phyloP scores from a whole-genome alignment of 2,797 vertebrate species.

The Labeo calbasu region DNA sequence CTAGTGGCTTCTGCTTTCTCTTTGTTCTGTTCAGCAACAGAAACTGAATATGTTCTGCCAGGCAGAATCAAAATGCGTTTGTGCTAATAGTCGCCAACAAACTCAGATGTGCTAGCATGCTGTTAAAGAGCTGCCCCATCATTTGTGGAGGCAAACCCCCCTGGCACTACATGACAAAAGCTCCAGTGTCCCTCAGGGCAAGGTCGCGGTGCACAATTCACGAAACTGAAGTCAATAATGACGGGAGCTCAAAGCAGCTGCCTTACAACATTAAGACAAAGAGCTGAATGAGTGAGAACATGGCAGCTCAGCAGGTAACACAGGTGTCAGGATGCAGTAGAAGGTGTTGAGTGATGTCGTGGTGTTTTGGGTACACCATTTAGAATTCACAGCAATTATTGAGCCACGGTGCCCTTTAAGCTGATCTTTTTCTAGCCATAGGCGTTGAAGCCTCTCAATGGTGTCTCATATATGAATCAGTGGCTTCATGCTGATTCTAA shows the following conservation, averaged over 20 bases:
- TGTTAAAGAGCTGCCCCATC: slow-evolving; percentile 34
- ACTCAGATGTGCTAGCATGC: slow-evolving; percentile 46
- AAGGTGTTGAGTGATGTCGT: slow-evolving; percentile 50
- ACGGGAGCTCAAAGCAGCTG: slow-evolving; percentile 50
- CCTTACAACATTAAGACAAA: slow-evolving; percentile 52
- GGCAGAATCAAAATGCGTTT: slow-evolving; percentile 12
- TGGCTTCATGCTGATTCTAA: slow-evolving; percentile 11
- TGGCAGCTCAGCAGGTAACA: slow-evolving; percentile 36
- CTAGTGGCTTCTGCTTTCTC: slow-evolving; percentile 8
- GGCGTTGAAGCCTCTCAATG: slow-evolving; percentile 18
- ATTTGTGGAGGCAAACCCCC: slow-evolving; percentile 32
- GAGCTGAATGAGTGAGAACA: slow-evolving; percentile 33
- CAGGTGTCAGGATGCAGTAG: slow-evolving; percentile 36
- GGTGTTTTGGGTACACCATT: slow-evolving; percentile 44
- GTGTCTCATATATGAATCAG: slow-evolving; percentile 46
- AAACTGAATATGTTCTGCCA: slow-evolving; percentile 11
- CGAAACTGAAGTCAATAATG: slow-evolving; percentile 40
- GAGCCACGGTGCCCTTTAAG: slow-evolving; percentile 44
- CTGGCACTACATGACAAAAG: slow-evolving; percentile 42
- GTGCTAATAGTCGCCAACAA: slow-evolving; percentile 24
- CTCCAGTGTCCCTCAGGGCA: neutral
- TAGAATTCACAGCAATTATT: slow-evolving; percentile 48
- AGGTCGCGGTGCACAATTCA: neutral
- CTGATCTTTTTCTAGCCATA: slow-evolving; percentile 37
- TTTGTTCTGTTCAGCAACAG: slow-evolving; percentile 16